These are phyloP conservation scores for Phoxinus phoxinus DNA, from an alignment of 2,113 vertebrate species.

Conservation along the genomic window DNA sequence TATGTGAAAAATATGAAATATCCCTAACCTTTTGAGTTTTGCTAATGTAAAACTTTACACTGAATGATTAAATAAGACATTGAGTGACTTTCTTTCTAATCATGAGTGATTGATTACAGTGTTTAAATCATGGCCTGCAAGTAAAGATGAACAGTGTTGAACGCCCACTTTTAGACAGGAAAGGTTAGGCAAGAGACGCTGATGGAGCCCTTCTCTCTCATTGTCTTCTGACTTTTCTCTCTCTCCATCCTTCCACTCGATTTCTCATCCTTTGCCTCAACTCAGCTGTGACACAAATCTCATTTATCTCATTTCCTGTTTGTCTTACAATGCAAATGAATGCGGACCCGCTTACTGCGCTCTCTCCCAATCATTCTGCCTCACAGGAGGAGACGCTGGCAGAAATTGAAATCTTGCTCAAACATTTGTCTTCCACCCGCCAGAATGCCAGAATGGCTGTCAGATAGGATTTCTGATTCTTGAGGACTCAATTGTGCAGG, in stretches of 20 bases:
- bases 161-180: not conserved
- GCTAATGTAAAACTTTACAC: not conserved
- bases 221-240: not conserved
- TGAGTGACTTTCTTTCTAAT: not conserved
- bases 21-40: not conserved
- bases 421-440: slow-evolving; percentile 47
- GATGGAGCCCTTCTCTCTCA: not conserved
- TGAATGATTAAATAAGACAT: not conserved
- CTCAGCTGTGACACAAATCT: slow-evolving; percentile 38
- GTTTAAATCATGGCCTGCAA: not conserved
- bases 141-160: not conserved
- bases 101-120: not conserved
- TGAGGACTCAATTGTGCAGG: slow-evolving; percentile 33
- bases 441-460: not conserved
- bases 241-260: not conserved
- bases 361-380: slow-evolving; percentile 32
- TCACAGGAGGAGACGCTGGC: slow-evolving; percentile 16
- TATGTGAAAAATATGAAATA: not conserved
- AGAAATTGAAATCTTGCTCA: slow-evolving; percentile 46
- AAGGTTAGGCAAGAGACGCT: not conserved
- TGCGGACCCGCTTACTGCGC: not conserved
- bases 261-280: slow-evolving; percentile 36
- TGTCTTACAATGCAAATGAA: slow-evolving; percentile 56
- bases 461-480: slow-evolving; percentile 39
- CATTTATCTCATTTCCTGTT: slow-evolving; percentile 57